These are phyloP conservation scores for Linepithema humile DNA, from an alignment of 1,140 invertebrate species.

Conservation along the genomic window DNA sequence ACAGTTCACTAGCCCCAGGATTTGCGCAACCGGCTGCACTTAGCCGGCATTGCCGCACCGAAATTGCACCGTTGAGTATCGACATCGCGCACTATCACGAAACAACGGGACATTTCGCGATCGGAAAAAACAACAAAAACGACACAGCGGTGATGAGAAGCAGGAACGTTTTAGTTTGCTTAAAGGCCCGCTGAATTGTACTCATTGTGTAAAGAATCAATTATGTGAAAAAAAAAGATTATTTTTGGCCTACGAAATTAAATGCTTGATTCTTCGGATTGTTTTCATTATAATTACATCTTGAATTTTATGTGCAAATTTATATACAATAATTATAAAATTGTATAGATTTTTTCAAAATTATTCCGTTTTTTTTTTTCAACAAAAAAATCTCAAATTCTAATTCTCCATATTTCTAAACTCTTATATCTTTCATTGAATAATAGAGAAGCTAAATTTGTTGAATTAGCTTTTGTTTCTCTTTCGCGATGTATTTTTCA, in stretches of 20 bases:
- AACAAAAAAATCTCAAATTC: neutral
- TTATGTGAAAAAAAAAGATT: neutral
- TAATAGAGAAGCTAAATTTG: neutral
- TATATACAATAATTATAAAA: neutral
- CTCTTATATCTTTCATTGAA: no score
- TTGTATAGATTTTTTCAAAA: neutral
- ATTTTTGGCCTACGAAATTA: neutral
- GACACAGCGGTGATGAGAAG: neutral
- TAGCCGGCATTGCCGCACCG: slow-evolving; percentile 31
- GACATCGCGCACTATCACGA: slow-evolving; percentile 17
- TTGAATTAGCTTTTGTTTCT: neutral
- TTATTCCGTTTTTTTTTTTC: neutral
- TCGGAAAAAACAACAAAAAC: neutral
- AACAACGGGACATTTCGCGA: slow-evolving; percentile 43
- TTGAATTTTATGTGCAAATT: neutral
- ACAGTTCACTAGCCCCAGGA: slow-evolving; percentile 38
- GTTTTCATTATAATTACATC: neutral
- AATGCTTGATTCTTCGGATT: neutral
- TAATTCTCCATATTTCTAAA: neutral
- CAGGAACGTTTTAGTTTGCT: neutral
- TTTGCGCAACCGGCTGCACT: slow-evolving; percentile 51
- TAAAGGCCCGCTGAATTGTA: neutral
- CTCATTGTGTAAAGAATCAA: neutral
- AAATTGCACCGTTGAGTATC: slow-evolving; percentile 46
- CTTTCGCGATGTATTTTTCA: neutral